Evolutionary conservation across 2,113 vertebrate species (phyloP).

Genomic region (Prinia subflava): DNA sequence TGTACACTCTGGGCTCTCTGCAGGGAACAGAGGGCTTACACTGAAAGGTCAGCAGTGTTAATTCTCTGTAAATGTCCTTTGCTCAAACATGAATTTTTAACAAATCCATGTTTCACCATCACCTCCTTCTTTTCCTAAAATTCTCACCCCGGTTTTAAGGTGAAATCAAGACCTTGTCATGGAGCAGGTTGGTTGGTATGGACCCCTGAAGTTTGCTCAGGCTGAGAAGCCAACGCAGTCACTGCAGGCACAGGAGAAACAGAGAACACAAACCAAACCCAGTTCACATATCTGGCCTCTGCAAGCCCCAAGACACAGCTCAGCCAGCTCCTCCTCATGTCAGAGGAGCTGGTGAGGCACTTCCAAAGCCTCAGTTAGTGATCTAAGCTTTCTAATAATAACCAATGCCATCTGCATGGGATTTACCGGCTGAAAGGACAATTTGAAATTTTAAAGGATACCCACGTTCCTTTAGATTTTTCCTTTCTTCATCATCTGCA

Average conservation of each 20-base stretch:
- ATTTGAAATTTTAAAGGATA: neutral
- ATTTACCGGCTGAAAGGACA: neutral
- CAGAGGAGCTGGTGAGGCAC: neutral
- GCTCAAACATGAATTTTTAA: neutral
- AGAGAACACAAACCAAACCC: neutral
- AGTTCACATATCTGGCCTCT: neutral
- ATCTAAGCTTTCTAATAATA: neutral
- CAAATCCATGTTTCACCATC: neutral
- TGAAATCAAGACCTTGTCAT: neutral
- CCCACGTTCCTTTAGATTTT: neutral
- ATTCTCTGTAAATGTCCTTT: neutral
- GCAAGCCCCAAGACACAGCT: neutral
- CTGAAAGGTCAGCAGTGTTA: neutral
- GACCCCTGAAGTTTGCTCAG: neutral
- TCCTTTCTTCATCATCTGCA: neutral
- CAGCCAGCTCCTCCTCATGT: neutral
- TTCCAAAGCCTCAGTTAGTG: neutral
- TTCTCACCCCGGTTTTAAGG: neutral
- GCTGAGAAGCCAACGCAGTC: neutral
- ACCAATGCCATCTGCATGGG: neutral
- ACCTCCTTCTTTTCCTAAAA: neutral
- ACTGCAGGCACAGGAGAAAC: neutral
- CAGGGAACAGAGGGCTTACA: neutral
- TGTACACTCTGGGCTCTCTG: neutral
- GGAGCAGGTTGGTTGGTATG: neutral